Conservation (phyloP, 2,113 vertebrate species). For the Genyomyrus donnyi region DNA sequence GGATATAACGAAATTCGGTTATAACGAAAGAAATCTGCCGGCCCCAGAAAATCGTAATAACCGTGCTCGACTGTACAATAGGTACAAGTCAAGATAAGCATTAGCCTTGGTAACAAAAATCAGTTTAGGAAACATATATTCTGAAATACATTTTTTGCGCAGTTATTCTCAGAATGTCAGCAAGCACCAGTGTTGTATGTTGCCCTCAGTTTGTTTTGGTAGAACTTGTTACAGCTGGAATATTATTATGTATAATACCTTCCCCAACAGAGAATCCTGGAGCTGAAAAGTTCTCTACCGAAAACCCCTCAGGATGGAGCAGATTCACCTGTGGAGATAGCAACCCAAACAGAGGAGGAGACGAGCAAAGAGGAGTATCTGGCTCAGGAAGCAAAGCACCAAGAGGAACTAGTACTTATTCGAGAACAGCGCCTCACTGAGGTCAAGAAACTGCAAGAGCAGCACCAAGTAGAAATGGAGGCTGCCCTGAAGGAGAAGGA, state of each 20-base stretch:
- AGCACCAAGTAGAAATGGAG: slow-evolving; percentile 61
- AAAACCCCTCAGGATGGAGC: slow-evolving; percentile 60
- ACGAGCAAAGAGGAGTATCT: slow-evolving; percentile 66
- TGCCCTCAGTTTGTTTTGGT: neutral
- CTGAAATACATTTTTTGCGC: neutral
- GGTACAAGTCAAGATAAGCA: neutral
- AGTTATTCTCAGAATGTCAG: neutral
- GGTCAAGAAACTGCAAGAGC: slow-evolving; percentile 64
- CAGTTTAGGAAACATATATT: neutral
- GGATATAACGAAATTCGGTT: no score
- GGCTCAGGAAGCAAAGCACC: slow-evolving; percentile 65
- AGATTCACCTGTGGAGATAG: slow-evolving; percentile 55
- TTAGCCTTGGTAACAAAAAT: neutral
- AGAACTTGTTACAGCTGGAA: neutral
- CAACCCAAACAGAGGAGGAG: slow-evolving; percentile 61
- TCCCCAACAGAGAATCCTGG: slow-evolving; percentile 78
- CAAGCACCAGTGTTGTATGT: neutral
- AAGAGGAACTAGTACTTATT: slow-evolving; percentile 55
- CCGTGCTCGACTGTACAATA: no score
- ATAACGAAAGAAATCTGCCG: no score
- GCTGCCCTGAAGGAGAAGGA: slow-evolving; percentile 75
- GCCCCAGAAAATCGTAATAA: no score
- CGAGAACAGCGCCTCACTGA: slow-evolving; percentile 57
- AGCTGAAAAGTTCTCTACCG: slow-evolving; percentile 77
- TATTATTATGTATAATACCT: neutral